These are phyloP conservation scores for Hydropotes inermis DNA, from an alignment of 2,113 vertebrate genomes.

Conservation along the genomic window DNA sequence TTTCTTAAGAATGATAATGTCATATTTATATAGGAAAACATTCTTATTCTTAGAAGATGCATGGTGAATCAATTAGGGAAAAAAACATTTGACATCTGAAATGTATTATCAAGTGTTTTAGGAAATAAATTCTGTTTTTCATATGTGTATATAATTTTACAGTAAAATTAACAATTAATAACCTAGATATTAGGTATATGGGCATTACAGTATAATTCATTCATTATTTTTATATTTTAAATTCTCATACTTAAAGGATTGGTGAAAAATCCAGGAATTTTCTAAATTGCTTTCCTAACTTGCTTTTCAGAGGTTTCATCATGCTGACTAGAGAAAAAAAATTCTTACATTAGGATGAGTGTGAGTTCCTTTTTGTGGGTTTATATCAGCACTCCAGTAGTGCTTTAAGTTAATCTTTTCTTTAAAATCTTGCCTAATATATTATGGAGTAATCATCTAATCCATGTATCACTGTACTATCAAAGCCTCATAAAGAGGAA, in stretches of 20 bases:
- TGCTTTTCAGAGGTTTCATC: neutral
- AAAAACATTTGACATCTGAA: neutral
- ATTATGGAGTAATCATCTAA: neutral
- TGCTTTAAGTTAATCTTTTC: neutral
- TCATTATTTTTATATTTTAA: neutral
- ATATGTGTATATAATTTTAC: neutral
- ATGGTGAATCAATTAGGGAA: neutral
- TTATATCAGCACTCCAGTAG: neutral
- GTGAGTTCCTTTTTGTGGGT: neutral
- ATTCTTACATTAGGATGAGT: neutral
- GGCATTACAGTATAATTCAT: neutral
- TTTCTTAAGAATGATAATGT: neutral
- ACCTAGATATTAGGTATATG: neutral
- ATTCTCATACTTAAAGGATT: neutral
- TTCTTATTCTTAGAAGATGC: neutral
- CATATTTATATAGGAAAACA: neutral
- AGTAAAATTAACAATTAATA: neutral
- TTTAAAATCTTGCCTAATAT: neutral
- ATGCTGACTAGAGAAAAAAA: neutral
- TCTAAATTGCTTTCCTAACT: neutral
- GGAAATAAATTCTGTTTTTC: neutral
- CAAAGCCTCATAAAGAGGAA: neutral
- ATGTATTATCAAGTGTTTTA: neutral
- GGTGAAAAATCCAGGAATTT: neutral
- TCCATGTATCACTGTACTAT: neutral